These are phyloP conservation scores for Paracyclopina nana DNA, from an alignment of 1,140 invertebrate species.

Conservation along the genomic window DNA sequence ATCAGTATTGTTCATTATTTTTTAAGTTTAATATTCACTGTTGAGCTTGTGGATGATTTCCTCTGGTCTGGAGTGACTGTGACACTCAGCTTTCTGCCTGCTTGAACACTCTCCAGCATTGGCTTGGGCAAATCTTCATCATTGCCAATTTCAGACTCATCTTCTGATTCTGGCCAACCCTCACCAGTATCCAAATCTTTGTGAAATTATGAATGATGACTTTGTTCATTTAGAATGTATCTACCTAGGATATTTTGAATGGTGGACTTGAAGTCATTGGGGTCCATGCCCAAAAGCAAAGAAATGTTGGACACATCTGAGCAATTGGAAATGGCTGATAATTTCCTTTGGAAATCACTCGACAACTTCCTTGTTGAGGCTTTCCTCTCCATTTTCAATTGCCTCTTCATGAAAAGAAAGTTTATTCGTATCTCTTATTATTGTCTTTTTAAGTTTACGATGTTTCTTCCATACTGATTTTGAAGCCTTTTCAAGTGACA, in stretches of 20 bases:
- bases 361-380: constrained; percentile 4
- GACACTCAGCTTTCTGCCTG: not conserved
- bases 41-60: not conserved
- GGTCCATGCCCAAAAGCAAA: constrained; percentile 2
- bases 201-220: not conserved
- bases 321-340: constrained; percentile 10
- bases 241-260: constrained; percentile 10
- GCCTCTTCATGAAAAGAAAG: too few relatives aligned
- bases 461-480: too few relatives aligned
- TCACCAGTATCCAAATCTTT: not conserved
- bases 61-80: not conserved
- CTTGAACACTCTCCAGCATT: not conserved
- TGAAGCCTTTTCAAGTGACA: too few relatives aligned
- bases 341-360: constrained; percentile 4
- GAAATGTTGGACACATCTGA: constrained; percentile 13
- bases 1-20: not conserved
- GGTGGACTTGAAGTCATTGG: constrained; percentile 8
- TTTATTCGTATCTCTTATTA: too few relatives aligned
- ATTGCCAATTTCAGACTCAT: not conserved
- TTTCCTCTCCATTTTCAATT: not conserved
- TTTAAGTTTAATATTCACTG: not conserved
- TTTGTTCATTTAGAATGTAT: not conserved
- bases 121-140: too few relatives aligned
- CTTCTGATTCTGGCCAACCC: not conserved
- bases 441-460: too few relatives aligned